These are phyloP conservation scores for Diaperis boleti DNA, from an alignment of 2,888 invertebrate genomes.

Conservation along the genomic window DNA sequence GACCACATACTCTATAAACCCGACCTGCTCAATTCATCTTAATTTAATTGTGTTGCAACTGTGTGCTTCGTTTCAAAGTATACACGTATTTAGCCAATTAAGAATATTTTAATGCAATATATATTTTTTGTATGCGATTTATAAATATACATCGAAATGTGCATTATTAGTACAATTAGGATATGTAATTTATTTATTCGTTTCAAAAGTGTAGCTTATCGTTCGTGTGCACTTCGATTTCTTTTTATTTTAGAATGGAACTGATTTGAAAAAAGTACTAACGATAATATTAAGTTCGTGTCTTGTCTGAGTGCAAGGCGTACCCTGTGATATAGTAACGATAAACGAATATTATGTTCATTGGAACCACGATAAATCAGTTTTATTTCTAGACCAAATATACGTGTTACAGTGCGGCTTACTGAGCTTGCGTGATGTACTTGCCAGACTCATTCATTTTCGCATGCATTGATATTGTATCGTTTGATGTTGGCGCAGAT, in stretches of 20 bases:
- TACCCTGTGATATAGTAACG: slow-evolving; percentile 32
- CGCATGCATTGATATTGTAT: slow-evolving; percentile 18
- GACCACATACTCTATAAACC: neutral
- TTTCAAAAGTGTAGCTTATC: slow-evolving; percentile 16
- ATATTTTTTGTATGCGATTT: slow-evolving; percentile 49
- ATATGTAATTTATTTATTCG: slow-evolving; percentile 18
- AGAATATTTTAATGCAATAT: slow-evolving; percentile 18
- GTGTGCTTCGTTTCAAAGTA: slow-evolving; percentile 5
- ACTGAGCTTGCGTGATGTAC: slow-evolving; percentile 20
- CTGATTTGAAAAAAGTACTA: slow-evolving; percentile 10
- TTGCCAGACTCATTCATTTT: slow-evolving; percentile 2
- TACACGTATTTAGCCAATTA: slow-evolving; percentile 15
- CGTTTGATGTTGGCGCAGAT: slow-evolving; percentile 29
- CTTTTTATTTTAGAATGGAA: slow-evolving; percentile 23
- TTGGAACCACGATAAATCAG: slow-evolving; percentile 14
- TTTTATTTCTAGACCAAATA: slow-evolving; percentile 26
- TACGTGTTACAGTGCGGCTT: slow-evolving; percentile 19
- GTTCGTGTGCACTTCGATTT: slow-evolving; percentile 14
- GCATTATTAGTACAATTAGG: slow-evolving; percentile 47
- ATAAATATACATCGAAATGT: slow-evolving; percentile 46
- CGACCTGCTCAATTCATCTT: slow-evolving; percentile 4
- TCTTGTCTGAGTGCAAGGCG: slow-evolving; percentile 8
- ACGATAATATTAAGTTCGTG: slow-evolving; percentile 3
- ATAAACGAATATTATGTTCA: slow-evolving; percentile 7
- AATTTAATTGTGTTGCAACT: neutral